Percentiles rank a stretch among this genome's conserved stretches.
These are phyloP conservation scores for Pachyramphus minor DNA, from an alignment of 2,113 vertebrate genomes.

Conservation along the genomic window DNA sequence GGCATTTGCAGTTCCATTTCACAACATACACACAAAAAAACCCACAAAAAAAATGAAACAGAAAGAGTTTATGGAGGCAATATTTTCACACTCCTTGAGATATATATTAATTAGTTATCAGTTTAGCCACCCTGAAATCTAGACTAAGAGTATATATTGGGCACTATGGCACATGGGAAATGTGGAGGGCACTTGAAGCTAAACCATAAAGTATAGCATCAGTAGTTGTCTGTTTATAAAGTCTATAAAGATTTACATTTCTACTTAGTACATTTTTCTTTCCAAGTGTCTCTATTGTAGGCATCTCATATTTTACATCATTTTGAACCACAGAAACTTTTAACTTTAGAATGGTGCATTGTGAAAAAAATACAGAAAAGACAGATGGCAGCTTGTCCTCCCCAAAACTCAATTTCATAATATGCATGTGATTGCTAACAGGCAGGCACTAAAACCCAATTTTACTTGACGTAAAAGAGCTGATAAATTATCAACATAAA, in stretches of 20 bases:
- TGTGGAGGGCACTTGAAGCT: constrained; percentile 32
- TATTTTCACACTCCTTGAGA: constrained; percentile 14
- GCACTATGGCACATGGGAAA: background rate
- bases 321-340: constrained; percentile 64
- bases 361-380: constrained; percentile 65
- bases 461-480: constrained; percentile 68
- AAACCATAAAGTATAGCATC: constrained; percentile 31
- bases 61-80: constrained; percentile 33
- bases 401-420: constrained; percentile 76
- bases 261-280: constrained; percentile 63
- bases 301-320: constrained; percentile 60
- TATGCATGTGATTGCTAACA: constrained; percentile 76
- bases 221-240: constrained; percentile 48
- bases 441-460: constrained; percentile 74
- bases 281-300: constrained; percentile 52
- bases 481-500: constrained; percentile 77
- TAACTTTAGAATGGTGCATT: constrained; percentile 63
- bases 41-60: background rate
- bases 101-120: constrained; percentile 49
- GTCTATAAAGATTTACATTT: constrained; percentile 54
- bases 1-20: constrained; percentile 27
- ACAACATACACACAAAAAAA: background rate
- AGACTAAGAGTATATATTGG: background rate
- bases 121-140: background rate
- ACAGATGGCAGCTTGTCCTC: constrained; percentile 74